phyloP scores from a whole-genome alignment of 23 tunicate genomes.

The Halocynthia aurantium region DNA sequence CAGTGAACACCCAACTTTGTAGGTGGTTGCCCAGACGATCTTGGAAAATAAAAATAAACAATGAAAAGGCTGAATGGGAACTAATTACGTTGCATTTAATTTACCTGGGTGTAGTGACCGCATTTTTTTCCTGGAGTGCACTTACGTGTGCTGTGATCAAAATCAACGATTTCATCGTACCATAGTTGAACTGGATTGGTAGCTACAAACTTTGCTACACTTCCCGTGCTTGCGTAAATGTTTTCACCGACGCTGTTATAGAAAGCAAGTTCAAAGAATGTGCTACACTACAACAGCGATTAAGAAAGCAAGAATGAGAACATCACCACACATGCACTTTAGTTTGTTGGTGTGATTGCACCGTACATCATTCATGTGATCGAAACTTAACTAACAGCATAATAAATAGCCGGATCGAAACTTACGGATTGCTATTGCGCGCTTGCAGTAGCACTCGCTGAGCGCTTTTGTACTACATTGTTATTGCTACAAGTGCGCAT shows the following conservation, averaged over 20 bases:
- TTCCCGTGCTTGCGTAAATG: slow-evolving; percentile 26
- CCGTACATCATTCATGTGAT: too few species aligned
- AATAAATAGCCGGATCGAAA: too few species aligned
- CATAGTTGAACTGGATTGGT: slow-evolving; percentile 40
- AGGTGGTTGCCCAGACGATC: slow-evolving; percentile 50
- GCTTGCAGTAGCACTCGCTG: too few species aligned
- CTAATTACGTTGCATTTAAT: slow-evolving; percentile 10
- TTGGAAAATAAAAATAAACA: slow-evolving; percentile 7
- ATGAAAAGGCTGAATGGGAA: slow-evolving; percentile 2
- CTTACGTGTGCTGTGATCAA: slow-evolving; percentile 18
- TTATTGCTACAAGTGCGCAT: too few species aligned
- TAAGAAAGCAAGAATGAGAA: neutral
- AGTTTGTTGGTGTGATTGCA: too few species aligned
- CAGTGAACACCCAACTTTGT: slow-evolving; percentile 60
- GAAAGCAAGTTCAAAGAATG: too few species aligned
- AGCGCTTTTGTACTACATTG: too few species aligned
- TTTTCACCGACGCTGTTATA: slow-evolving; percentile 58
- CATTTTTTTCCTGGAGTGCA: slow-evolving; percentile 39
- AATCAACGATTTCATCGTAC: slow-evolving; percentile 52
- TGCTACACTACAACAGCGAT: too few species aligned
- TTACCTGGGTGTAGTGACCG: slow-evolving; percentile 74
- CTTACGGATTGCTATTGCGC: too few species aligned
- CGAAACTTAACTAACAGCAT: too few species aligned
- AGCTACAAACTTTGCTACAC: slow-evolving; percentile 3
- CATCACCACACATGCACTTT: neutral